These are phyloP conservation scores for Halcyon leucocephala DNA, from an alignment of 2,797 vertebrate species.

Conservation along the genomic window DNA sequence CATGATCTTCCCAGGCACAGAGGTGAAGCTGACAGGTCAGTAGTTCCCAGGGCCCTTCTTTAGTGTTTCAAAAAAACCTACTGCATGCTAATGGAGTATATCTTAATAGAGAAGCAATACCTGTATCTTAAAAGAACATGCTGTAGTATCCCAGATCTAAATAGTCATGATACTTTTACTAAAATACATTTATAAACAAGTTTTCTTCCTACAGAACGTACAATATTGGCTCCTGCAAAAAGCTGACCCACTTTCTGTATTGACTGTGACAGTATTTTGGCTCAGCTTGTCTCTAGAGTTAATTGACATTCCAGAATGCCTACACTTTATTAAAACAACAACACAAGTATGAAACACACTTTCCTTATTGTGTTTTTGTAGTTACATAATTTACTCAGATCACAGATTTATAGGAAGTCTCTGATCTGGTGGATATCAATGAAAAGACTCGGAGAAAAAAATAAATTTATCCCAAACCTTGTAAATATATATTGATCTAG, in stretches of 20 bases:
- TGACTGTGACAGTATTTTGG: neutral
- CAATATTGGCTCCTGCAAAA: neutral
- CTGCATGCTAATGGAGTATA: neutral
- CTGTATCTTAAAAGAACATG: neutral
- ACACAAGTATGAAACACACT: neutral
- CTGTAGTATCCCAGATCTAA: neutral
- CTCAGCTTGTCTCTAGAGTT: neutral
- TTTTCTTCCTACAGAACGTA: neutral
- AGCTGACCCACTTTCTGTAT: neutral
- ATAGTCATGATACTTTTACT: neutral
- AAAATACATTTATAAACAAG: neutral
- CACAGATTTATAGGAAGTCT: neutral
- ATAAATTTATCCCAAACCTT: neutral
- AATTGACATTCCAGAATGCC: neutral
- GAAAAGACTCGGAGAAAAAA: neutral
- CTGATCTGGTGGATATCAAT: neutral
- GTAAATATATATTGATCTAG: neutral
- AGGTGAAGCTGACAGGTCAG: no score
- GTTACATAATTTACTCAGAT: neutral
- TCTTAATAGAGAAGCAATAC: neutral
- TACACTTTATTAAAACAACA: neutral
- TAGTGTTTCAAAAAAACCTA: neutral
- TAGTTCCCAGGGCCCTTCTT: neutral
- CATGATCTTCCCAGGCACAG: no score
- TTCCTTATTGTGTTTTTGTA: neutral